A percentile compares a stretch with the other conserved stretches of the same genome.
Conservation (phyloP, 2,797 vertebrate species). For the Onychomys torridus region DNA sequence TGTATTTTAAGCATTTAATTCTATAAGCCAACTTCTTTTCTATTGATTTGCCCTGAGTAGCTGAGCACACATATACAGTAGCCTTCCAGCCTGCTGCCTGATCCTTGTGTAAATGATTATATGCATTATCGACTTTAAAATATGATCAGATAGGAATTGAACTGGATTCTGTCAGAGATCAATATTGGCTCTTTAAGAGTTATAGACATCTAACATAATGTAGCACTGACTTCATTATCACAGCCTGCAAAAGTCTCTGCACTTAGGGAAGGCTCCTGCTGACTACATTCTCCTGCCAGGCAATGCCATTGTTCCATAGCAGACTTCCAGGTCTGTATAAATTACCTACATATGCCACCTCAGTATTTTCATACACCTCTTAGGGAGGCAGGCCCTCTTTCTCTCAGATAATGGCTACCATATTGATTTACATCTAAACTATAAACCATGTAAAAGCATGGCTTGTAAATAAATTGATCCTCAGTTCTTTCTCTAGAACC, state of each 20-base stretch:
- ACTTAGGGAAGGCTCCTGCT: neutral
- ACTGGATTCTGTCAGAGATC: neutral
- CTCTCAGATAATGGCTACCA: neutral
- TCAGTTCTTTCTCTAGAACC: neutral
- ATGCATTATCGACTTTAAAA: conserved; percentile 24
- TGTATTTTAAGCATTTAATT: conserved; percentile 39
- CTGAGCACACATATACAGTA: neutral
- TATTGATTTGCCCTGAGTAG: conserved; percentile 19
- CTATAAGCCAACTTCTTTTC: conserved; percentile 13
- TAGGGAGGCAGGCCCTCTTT: neutral
- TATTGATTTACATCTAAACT: conserved; percentile 21
- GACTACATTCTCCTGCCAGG: neutral
- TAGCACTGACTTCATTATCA: neutral
- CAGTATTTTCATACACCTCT: neutral
- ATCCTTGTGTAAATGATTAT: neutral
- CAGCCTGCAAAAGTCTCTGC: neutral
- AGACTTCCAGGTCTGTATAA: neutral
- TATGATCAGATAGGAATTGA: conserved; percentile 8
- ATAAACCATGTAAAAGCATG: neutral
- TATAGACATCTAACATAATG: neutral
- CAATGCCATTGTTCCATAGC: neutral
- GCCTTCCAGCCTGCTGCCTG: neutral
- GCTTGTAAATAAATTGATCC: neutral
- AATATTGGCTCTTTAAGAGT: neutral
- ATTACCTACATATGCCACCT: neutral